Conservation (phyloP, 1,140 invertebrate genomes). For the Bombus confusus region DNA sequence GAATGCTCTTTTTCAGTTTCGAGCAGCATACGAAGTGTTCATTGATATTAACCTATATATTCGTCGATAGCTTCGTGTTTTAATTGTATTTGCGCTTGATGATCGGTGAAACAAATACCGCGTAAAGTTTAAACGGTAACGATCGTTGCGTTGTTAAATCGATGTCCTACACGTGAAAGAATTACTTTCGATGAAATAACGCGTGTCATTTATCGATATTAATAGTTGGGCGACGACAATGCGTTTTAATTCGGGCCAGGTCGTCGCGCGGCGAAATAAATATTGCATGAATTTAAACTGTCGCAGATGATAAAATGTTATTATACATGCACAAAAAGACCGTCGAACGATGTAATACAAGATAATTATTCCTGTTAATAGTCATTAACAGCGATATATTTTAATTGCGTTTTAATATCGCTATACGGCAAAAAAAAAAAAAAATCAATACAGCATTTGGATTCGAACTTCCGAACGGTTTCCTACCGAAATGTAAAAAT, state of each 20-base stretch:
- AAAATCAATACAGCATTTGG: not conserved
- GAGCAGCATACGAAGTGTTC: no score
- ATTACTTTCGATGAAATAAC: conserved; percentile 12
- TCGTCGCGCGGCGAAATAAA: not conserved
- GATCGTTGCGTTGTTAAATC: not conserved
- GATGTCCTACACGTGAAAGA: not conserved
- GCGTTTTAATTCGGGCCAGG: not conserved
- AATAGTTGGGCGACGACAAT: not conserved
- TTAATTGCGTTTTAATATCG: not conserved
- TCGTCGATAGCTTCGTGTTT: not conserved
- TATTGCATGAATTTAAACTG: not conserved
- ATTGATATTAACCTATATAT: no score
- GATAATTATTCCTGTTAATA: not conserved
- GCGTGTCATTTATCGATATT: not conserved
- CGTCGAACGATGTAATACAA: no score
- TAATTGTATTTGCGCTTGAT: not conserved
- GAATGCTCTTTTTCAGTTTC: not conserved
- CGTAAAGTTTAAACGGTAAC: not conserved
- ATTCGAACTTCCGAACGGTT: not conserved
- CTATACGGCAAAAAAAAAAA: not conserved
- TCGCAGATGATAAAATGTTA: not conserved
- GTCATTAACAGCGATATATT: not conserved
- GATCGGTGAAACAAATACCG: not conserved
- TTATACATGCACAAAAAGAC: not conserved
- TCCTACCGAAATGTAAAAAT: not conserved